Evolutionary conservation across 2,113 vertebrate genomes (phyloP), one percentile per base, ranked within the genome.

Genomic region (Oreochromis aureus): DNA sequence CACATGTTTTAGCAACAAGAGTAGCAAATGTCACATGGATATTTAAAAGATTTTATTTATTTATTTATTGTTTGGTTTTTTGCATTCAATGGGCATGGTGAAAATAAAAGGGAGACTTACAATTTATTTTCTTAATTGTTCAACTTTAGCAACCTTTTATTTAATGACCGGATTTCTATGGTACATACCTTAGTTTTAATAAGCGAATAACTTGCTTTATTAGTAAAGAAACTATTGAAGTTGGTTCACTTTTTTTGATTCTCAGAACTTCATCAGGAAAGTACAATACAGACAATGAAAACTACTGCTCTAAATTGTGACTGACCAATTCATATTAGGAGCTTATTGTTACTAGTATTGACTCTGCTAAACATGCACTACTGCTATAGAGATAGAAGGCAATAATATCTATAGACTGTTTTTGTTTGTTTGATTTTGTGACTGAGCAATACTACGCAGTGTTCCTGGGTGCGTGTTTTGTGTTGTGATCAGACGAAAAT

Each of bases 401-500:
- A 63, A 63, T 11, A 63, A 36, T 19, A 3, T 63, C 59, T 34
- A 59, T 30, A 16, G 13, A 59, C 13, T 30, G 56, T 30, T 36
- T 63, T 4, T 36, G 18, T 66, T 66, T 1, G 18, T n/a, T 66
- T 66, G 34, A 1, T n/a, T 13, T 39, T 66, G 61, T 66, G 32
- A 66, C n/a, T 66, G 4, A 66, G 0, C 5, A 19, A 34, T 63
- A 63, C 4, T 36, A 7, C 4, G 16, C 34, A 0, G 34, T 39
- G 19, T n/a, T 66, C 61, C 61, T 7, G 10, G 61, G 32, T 61
- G 58, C 5, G 2, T 61, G 30, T 61, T 61, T 61, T 61, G 30
- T n/a, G 59, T 19, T 63, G 34, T 63, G 59, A 63, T 36, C 18
- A 63, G 34, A 22, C 6, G 5, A 5, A 39, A 39, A 69, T n/a